Conservation (phyloP, 2,888 invertebrate genomes). For the Thera obeliscata region DNA sequence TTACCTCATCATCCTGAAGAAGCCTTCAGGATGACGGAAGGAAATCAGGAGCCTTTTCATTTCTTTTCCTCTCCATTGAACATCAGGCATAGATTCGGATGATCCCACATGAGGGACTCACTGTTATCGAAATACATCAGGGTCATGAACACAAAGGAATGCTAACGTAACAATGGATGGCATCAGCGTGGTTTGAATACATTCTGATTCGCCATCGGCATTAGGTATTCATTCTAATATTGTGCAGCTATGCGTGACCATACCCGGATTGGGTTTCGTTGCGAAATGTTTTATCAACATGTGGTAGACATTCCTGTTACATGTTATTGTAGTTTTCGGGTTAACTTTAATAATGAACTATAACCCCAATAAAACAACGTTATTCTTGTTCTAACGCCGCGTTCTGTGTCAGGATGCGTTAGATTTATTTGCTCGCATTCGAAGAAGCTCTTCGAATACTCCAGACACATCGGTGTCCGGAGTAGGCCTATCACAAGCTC, state of each 20-base stretch:
- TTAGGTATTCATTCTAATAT: conserved; percentile 46
- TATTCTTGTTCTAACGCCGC: no score
- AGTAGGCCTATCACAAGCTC: no score
- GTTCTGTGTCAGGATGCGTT: no score
- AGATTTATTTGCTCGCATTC: no score
- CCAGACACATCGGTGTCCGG: no score
- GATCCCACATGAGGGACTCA: conserved; percentile 49
- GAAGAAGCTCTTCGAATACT: no score
- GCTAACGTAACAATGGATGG: conserved; percentile 66
- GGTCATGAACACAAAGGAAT: conserved; percentile 74
- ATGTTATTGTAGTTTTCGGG: neutral
- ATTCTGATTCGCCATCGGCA: conserved; percentile 55
- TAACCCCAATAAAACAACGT: no score
- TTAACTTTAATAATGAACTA: neutral
- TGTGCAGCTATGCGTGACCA: conserved; percentile 39
- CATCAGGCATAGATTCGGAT: conserved; percentile 33
- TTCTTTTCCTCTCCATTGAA: neutral
- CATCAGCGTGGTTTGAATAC: conserved; percentile 64
- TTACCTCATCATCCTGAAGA: no score
- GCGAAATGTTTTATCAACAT: conserved; percentile 25
- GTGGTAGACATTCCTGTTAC: conserved; percentile 10
- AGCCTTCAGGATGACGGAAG: no score
- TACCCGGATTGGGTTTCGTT: conserved; percentile 20
- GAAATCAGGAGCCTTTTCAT: neutral
- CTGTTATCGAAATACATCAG: conserved; percentile 48